A percentile compares a stretch with the other conserved stretches of the same genome.
These are phyloP conservation scores for Osmerus mordax DNA, from an alignment of 2,113 vertebrate genomes.

Conservation along the genomic window DNA sequence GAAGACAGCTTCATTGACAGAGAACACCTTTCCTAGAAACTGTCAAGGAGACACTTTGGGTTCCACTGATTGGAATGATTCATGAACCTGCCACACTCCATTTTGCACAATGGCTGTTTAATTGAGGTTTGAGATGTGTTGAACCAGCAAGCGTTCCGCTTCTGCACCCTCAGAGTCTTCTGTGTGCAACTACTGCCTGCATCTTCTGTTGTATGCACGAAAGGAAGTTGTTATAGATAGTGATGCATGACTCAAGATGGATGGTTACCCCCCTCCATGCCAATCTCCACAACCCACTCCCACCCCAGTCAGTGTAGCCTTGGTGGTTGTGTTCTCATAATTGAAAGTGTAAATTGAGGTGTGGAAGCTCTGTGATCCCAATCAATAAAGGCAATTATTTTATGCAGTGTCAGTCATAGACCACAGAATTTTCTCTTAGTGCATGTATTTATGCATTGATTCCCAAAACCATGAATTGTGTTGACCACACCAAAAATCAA, in stretches of 20 bases:
- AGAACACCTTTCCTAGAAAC: neutral
- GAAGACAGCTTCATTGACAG: neutral
- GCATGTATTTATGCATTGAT: neutral
- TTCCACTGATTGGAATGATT: neutral
- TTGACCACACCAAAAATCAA: neutral
- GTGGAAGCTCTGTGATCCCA: conserved; percentile 2
- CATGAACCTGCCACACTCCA: neutral
- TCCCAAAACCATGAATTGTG: neutral
- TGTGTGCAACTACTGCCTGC: too few relatives aligned
- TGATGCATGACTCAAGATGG: neutral
- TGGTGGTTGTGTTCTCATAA: conserved; percentile 15
- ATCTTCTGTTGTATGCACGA: too few relatives aligned
- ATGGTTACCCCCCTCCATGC: neutral
- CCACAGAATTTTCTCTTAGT: too few relatives aligned
- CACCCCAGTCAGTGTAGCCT: conserved; percentile 21
- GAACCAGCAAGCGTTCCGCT: neutral
- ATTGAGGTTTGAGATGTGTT: neutral
- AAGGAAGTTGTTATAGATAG: neutral
- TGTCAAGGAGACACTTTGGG: neutral
- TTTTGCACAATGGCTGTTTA: neutral
- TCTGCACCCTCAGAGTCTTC: too few relatives aligned
- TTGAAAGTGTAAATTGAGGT: conserved; percentile 33
- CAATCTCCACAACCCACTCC: neutral
- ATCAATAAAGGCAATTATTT: conserved; percentile 43
- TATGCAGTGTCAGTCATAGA: conserved; percentile 5